phyloP scores from a whole-genome alignment of 1,140 invertebrate genomes.

The Sinella curviseta region DNA sequence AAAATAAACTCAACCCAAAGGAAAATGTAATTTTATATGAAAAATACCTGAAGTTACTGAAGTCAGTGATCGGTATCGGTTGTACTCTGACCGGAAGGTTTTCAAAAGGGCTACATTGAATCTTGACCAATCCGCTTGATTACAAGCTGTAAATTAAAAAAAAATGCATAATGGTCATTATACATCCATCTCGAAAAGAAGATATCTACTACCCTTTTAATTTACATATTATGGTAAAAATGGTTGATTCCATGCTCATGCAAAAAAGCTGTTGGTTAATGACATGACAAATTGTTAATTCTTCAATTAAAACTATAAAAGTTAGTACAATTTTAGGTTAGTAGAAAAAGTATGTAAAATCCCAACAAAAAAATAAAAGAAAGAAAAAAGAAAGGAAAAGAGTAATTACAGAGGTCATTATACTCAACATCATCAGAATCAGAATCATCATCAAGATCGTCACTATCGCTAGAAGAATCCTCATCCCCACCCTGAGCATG shows the following conservation, averaged over 20 bases:
- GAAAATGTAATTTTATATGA: no score
- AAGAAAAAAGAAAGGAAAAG: neutral
- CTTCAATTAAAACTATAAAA: no score
- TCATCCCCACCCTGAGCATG: neutral
- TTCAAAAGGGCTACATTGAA: slow-evolving; percentile 81
- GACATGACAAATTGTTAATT: no score
- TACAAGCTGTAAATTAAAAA: slow-evolving; percentile 61
- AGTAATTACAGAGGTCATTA: neutral
- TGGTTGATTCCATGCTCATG: neutral
- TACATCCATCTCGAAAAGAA: no score
- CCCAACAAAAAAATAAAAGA: neutral
- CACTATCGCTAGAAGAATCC: neutral
- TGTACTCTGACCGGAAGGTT: slow-evolving; percentile 77
- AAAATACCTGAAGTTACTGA: slow-evolving; percentile 24
- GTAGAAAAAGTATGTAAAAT: no score
- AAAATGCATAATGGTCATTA: slow-evolving; percentile 25
- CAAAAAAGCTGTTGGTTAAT: neutral
- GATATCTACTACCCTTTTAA: neutral
- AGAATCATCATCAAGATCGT: neutral
- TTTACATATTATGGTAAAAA: neutral
- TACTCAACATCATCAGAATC: neutral
- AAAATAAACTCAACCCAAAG: neutral
- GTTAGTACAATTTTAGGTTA: no score
- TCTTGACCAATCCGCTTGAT: slow-evolving; percentile 67
- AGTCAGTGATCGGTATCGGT: slow-evolving; percentile 48